Evolutionary conservation across 2,113 vertebrate species (phyloP).

Genomic region (Phasianus colchicus): DNA sequence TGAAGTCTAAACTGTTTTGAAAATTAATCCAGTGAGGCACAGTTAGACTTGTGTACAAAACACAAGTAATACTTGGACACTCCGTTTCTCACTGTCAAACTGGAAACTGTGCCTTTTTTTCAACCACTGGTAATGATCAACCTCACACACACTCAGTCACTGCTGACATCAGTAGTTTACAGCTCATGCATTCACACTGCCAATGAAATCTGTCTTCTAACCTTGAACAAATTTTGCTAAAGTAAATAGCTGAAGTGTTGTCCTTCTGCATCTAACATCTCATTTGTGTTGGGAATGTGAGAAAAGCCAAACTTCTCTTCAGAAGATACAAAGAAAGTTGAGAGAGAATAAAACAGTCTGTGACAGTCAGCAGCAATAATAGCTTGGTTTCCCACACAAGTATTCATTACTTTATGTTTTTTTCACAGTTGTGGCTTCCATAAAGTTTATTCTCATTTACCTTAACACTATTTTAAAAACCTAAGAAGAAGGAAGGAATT

Average conservation of each 20-base stretch:
- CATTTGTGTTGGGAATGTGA: background rate
- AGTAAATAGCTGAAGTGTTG: background rate
- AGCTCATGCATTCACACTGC: background rate
- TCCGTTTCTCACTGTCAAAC: background rate
- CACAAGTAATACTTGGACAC: background rate
- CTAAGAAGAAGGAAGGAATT: background rate
- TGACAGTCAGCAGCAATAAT: background rate
- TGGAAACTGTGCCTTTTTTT: background rate
- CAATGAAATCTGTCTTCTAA: background rate
- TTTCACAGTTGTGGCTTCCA: fast-evolving
- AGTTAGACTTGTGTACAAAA: fast-evolving
- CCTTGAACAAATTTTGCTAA: background rate
- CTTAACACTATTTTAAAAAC: background rate
- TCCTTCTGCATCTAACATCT: fast-evolving
- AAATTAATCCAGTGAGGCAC: background rate
- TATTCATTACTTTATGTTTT: background rate
- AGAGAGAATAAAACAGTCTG: background rate
- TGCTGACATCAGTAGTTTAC: background rate
- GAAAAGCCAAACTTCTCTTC: background rate
- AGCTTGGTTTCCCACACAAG: background rate
- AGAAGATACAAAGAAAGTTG: no score
- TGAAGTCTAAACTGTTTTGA: background rate
- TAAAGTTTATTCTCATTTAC: background rate
- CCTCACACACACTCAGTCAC: background rate
- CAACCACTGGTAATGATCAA: background rate